Base-by-base conservation (phyloP, 2,888 invertebrate species). In the Teinopalpus imperialis region DNA sequence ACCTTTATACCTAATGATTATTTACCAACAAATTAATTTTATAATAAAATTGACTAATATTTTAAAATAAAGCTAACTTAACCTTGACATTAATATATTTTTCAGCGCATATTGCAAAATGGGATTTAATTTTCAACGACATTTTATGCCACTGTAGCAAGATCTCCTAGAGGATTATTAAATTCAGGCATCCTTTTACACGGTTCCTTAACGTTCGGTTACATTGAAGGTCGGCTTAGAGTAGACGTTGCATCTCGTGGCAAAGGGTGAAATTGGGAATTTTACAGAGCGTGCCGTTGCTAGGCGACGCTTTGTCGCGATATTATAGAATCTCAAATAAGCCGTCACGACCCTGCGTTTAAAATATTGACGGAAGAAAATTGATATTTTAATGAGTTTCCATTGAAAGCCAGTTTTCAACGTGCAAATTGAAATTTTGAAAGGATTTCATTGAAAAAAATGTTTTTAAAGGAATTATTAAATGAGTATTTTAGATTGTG, bases 231-330 rank as follows among this genome's bases (percentile, higher is more conserved):
- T 44, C 31, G 32, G 12, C 8, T 37, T 20, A 30, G 12, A 37
- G 24, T 44, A 23, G 37, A 18, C 29, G 43, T 12, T 30, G 51
- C 39, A 48, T 48, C 44, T 47, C 51, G 34, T 31, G 42, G 49
- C 56, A 73, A 68, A 64, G 77, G 77, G 73, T 76, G 63, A 69
- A 69, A 72, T 76, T 69, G 67, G 64, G 58, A 63, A 62, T 63
- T 69, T 61, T 47, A 43, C 58, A 46, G 61, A 56, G 56, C 83
- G 79, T 83, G 83, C 74, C 68, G 81, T 83, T 67, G 68, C 83
- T 52, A 61, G 57, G 82, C 70, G 74, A 83, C 82, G 50, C 49
- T 3, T 49, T 44, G 31, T 48, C 47, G 43, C 39, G 51, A 55
- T 41, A 48, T 53, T 48, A 41, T 37, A 24, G 43, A 48, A 44